Evolutionary conservation across 2,113 vertebrate species (phyloP), one percentile per base, ranked within the genome.

Genomic region (Oreocharis arfaki): DNA sequence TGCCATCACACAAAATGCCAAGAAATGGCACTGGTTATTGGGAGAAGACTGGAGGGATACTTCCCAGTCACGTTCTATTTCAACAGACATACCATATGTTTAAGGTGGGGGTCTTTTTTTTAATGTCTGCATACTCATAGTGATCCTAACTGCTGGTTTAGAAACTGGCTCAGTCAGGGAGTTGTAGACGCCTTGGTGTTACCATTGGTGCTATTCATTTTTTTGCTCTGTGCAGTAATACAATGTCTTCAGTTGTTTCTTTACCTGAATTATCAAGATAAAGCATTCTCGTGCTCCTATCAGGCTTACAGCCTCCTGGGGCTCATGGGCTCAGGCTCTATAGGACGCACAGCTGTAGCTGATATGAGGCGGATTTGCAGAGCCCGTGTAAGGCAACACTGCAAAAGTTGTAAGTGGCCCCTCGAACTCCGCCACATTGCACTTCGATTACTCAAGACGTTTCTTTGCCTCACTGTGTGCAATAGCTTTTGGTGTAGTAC

Each of bases 211-310:
- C 55, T 88, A n/a, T 71, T 83, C 1, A 55, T 77, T 86, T 93
- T 69, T 87, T 90, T 67, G 2, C 83, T 81, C 68, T 87, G 15
- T 68, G 53, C 41, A 74, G 68, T 68, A 64, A 90, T 39, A 92
- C 68, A 77, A 44, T 78, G 83, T 92, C 84, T 89, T 83, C 56
- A 71, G n/a, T 93, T 94, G 21, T 91, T 94, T 68, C 90, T 84
- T 92, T 75, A 96, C 92, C 86, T 92, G 88, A 93, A 69, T 75
- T 60, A 92, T 75, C 60, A 78, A 94, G 93, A 95, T 84, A 75
- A 92, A 96, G 64, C 5, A 11, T 96, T 90, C 92, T 93, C 56
- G 32, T 69, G 65, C 3, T 27, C 39, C 73, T 93, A 65, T 95
- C 86, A 87, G 81, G 69, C 88, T 84, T 89, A 49, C 41, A 75